phyloP scores from a whole-genome alignment of 2,888 invertebrate genomes.

The Acronicta leporina region DNA sequence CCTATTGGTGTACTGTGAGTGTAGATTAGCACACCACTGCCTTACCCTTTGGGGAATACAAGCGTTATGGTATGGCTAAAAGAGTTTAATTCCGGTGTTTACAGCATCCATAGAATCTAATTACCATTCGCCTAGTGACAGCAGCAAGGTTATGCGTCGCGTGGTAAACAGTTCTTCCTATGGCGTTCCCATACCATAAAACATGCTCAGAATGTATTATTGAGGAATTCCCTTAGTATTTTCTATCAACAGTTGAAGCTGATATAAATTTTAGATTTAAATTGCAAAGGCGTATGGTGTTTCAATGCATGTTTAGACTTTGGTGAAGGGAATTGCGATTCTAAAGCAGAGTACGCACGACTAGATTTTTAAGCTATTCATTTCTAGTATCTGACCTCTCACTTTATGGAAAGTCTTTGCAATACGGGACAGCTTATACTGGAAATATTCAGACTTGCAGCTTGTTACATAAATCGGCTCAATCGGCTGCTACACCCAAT shows the following conservation, averaged over 20 bases:
- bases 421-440: too few relatives aligned
- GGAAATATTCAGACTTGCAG: too few relatives aligned
- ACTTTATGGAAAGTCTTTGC: too few relatives aligned
- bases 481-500: too few relatives aligned
- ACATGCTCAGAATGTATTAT: slow-evolving; percentile 51
- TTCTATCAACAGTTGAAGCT: slow-evolving; percentile 47
- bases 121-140: slow-evolving; percentile 33
- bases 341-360: background rate
- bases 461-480: too few relatives aligned
- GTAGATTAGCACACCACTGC: too few relatives aligned
- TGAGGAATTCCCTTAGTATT: slow-evolving; percentile 43
- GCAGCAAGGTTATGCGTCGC: slow-evolving; percentile 27
- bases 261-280: slow-evolving; percentile 53
- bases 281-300: slow-evolving; percentile 50
- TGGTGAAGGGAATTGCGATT: slow-evolving; percentile 19
- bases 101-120: slow-evolving; percentile 39
- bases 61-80: background rate
- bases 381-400: too few relatives aligned
- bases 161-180: slow-evolving; percentile 29
- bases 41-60: too few relatives aligned
- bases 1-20: too few relatives aligned
- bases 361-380: too few relatives aligned
- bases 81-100: slow-evolving; percentile 28
- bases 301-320: slow-evolving; percentile 39
- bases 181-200: slow-evolving; percentile 42